These are phyloP conservation scores for Cyclophora albipunctata DNA, from an alignment of 2,888 invertebrate species.

Conservation along the genomic window DNA sequence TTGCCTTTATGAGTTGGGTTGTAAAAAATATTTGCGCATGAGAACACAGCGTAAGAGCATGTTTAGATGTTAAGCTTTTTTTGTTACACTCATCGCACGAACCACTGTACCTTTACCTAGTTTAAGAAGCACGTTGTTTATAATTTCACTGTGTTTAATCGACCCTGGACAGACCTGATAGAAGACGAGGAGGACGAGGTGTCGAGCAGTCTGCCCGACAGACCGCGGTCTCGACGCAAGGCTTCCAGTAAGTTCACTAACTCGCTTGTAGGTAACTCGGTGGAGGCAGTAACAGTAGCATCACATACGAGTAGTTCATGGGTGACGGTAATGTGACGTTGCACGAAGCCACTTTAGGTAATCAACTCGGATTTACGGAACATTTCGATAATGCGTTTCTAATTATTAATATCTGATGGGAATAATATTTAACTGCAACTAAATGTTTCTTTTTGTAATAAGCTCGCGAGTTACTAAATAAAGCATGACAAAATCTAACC, in stretches of 20 bases:
- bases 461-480: no score
- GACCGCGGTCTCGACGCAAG: conserved; percentile 65
- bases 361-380: no score
- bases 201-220: conserved; percentile 61
- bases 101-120: conserved; percentile 32
- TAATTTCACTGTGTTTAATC: conserved; percentile 14
- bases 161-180: conserved; percentile 63
- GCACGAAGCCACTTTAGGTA: conserved; percentile 2
- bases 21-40: neutral
- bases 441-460: no score
- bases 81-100: conserved; percentile 18
- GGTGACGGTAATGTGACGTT: conserved; percentile 10
- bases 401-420: no score
- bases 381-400: no score
- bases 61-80: conserved; percentile 36
- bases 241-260: conserved; percentile 72
- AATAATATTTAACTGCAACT: no score
- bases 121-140: conserved; percentile 33
- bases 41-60: conserved; percentile 26
- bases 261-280: conserved; percentile 6
- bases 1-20: conserved; percentile 4
- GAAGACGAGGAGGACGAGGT: conserved; percentile 76
- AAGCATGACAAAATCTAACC: no score
- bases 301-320: conserved; percentile 3
- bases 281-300: conserved; percentile 9